phyloP scores from a whole-genome alignment of 2,797 vertebrate species.

The Siniperca scherzeri region DNA sequence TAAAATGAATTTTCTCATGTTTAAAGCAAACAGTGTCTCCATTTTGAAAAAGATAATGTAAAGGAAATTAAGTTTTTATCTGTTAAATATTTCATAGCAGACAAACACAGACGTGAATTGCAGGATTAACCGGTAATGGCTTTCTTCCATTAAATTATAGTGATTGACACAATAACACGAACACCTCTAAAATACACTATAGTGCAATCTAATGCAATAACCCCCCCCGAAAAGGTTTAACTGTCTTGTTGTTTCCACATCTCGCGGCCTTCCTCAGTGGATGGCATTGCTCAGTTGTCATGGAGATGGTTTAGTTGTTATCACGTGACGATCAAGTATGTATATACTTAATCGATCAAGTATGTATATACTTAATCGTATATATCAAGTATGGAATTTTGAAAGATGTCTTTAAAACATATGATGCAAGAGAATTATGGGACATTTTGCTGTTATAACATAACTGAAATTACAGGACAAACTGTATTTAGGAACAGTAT shows the following conservation, averaged over 20 bases:
- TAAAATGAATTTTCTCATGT: neutral
- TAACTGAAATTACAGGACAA: neutral
- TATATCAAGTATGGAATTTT: neutral
- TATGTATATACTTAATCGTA: too few relatives aligned
- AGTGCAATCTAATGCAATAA: constrained; percentile 1
- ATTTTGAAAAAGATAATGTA: neutral
- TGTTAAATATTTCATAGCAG: constrained; percentile 1
- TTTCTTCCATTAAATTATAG: constrained; percentile 22
- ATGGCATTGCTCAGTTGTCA: neutral
- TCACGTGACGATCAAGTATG: too few relatives aligned
- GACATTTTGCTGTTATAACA: neutral
- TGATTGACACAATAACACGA: constrained; percentile 13
- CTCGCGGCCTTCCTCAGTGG: neutral
- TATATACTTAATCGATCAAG: too few relatives aligned
- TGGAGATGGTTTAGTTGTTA: constrained; percentile 1
- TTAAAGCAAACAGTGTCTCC: neutral
- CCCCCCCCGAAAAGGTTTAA: neutral
- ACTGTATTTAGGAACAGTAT: neutral
- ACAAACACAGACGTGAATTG: neutral
- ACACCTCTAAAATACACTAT: neutral
- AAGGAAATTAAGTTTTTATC: neutral
- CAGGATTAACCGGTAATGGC: constrained; percentile 11
- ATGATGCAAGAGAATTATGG: neutral
- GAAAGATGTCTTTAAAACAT: neutral
- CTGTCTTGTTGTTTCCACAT: constrained; percentile 16